Base-by-base conservation (phyloP, 2,888 invertebrate genomes). In the Ichneumon xanthorius region DNA sequence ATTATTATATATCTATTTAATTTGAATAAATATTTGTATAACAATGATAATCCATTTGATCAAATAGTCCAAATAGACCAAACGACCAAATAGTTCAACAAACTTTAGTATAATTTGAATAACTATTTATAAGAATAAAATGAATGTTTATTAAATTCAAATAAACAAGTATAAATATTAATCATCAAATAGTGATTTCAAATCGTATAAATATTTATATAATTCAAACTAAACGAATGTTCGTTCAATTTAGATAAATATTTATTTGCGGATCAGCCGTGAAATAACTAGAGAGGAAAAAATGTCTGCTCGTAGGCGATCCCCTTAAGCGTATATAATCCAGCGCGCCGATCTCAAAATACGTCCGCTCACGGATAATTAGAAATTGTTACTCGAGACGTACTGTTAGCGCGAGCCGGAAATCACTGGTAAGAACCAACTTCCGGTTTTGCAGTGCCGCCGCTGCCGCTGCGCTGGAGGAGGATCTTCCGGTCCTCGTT, bases 351-450 rank as follows among this genome's bases (percentile, higher is more conserved):
- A 72, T 72, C 55, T 55, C 22, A 22, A 58, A 72, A 53, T 55
- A 55, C 55, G 55, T 72, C 55, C 72, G 72, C 58, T 22, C 55
- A 58, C 11, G 30, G 6, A 73, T 40, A 58, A 30, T 48, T 48
- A 48, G 63, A 75, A 75, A 75, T 75, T 61, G 75, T 75, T 75
- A 75, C 75, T 63, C 61, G 75, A 75, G 61, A 75, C 75, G 61
- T 48, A 45, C 61, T 48, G 63, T 63, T 63, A 26, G 75, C 78
- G 40, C 58, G 58, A 78, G 70, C 78, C 78, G 78, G 78, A 78
- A 70, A 68, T 48, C 55, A 68, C 70, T 68, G 78, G 53, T 70
- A 70, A 78, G 78, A 78, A 45, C 68, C 55, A 45, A 78, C 78
- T 70, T 78, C 78, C 78, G 78, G 78, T 78, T 78, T 53, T 70